These are phyloP conservation scores for Drosophila cognata DNA, from an alignment of 2,888 invertebrate species.

Conservation along the genomic window DNA sequence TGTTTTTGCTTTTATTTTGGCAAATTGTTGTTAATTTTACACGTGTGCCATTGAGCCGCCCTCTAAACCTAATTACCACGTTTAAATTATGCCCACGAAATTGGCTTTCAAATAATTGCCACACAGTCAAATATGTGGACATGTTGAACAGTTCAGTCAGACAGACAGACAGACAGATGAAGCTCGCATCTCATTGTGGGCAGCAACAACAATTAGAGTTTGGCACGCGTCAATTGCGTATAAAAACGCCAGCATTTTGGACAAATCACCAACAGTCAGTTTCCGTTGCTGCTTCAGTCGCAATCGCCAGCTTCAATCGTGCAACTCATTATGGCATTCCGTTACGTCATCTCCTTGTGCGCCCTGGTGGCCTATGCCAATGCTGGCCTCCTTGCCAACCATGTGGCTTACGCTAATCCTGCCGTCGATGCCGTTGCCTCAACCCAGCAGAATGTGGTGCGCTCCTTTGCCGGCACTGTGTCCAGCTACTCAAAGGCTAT, in stretches of 20 bases:
- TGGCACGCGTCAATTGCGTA: conserved; percentile 70
- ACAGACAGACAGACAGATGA: conserved; percentile 20
- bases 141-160: background rate
- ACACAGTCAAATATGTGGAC: conserved; percentile 14
- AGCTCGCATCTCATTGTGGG: conserved; percentile 63
- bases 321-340: conserved; percentile 77
- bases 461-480: conserved; percentile 87
- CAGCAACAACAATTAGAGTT: conserved; percentile 41
- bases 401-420: conserved; percentile 71
- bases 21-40: conserved; percentile 85
- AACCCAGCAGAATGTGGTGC: conserved; percentile 87
- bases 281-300: conserved; percentile 19
- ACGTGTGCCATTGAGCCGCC: conserved; percentile 57
- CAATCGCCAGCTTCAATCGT: conserved; percentile 1
- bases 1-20: conserved; percentile 54
- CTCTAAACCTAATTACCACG: conserved; percentile 68
- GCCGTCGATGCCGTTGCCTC: conserved; percentile 81
- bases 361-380: conserved; percentile 88
- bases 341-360: conserved; percentile 87
- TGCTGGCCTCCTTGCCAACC: conserved; percentile 86
- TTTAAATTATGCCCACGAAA: conserved; percentile 65
- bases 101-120: conserved; percentile 70
- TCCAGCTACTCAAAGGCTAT: conserved; percentile 87
- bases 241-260: conserved; percentile 65
- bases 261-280: conserved; percentile 72